Conservation (phyloP, 2,797 vertebrate genomes). For the Ctenopoma multispine region DNA sequence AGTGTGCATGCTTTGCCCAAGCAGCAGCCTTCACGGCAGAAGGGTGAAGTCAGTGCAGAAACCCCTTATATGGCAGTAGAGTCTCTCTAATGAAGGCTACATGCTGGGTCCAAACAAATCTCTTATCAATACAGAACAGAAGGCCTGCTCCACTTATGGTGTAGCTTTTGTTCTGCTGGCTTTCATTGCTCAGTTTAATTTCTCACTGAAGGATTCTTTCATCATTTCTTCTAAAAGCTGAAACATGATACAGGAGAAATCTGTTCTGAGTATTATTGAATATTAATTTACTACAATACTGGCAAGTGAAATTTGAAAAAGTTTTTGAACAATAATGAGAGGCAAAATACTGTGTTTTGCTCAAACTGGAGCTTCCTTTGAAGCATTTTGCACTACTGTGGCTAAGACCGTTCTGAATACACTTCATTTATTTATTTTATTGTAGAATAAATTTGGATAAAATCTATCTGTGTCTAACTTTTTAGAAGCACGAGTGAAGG, state of each 20-base stretch:
- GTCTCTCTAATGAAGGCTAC: neutral
- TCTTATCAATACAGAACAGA: neutral
- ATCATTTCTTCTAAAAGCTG: neutral
- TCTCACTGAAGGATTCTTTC: neutral
- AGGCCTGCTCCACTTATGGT: neutral
- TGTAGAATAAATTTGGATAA: neutral
- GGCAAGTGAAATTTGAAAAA: neutral
- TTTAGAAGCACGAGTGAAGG: neutral
- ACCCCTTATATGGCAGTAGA: neutral
- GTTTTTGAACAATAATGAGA: neutral
- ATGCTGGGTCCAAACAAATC: neutral
- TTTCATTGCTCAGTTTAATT: neutral
- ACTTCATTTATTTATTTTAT: neutral
- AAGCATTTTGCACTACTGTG: neutral
- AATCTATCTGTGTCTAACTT: neutral
- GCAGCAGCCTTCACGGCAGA: slow-evolving; percentile 3
- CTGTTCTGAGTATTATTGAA: neutral
- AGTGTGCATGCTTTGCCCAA: neutral
- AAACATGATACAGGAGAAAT: neutral
- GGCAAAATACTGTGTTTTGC: neutral
- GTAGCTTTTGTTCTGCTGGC: neutral
- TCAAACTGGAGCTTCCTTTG: neutral
- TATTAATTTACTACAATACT: neutral
- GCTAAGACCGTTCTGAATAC: too few relatives aligned
- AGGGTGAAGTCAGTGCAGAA: neutral